Evolutionary conservation across 2,888 invertebrate species (phyloP).

Genomic region (Encarsia formosa): DNA sequence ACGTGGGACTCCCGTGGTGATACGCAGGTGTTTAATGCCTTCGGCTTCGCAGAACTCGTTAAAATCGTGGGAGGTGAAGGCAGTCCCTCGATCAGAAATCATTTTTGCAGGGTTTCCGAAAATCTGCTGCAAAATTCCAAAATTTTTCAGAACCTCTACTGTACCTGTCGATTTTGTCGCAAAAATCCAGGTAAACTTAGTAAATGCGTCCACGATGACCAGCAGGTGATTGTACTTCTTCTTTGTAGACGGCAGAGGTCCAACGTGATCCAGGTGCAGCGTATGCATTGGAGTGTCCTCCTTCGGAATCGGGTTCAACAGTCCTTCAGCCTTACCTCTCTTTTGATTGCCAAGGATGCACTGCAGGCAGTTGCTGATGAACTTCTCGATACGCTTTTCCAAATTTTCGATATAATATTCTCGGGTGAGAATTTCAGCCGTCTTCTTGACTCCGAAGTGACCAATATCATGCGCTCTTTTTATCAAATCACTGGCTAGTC

Average conservation of each 20-base stretch:
- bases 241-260: constrained; percentile 33
- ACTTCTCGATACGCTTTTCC: not conserved
- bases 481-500: not conserved
- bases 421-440: not conserved
- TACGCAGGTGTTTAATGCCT: constrained; percentile 3
- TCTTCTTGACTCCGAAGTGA: not conserved
- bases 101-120: constrained; percentile 27
- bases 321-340: not conserved
- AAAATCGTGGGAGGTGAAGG: constrained; percentile 22
- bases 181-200: constrained; percentile 19
- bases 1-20: constrained; percentile 13
- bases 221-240: constrained; percentile 28
- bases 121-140: too few species aligned
- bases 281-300: constrained; percentile 25
- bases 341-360: not conserved
- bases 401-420: not conserved
- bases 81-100: constrained; percentile 25
- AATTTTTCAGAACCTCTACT: not conserved
- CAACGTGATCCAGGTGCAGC: constrained; percentile 36
- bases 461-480: not conserved
- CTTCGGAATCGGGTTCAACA: constrained; percentile 23
- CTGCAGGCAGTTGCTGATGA: not conserved
- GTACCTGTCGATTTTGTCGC: constrained; percentile 27
- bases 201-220: constrained; percentile 15
- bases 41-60: constrained; percentile 9